phyloP scores from a whole-genome alignment of 1,140 invertebrate genomes.

The Leptinotarsa undecemlineata region DNA sequence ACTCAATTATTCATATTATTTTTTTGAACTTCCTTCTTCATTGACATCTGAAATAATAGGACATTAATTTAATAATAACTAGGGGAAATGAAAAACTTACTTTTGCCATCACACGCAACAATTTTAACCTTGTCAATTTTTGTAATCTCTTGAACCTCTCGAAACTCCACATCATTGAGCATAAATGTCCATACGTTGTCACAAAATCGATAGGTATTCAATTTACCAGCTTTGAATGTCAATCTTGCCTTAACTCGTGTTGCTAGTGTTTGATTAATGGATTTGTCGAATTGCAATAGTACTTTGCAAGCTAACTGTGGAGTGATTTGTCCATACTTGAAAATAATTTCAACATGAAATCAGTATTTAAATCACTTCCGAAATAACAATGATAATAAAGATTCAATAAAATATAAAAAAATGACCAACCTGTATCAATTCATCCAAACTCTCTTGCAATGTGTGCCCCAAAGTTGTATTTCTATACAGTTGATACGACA shows the following conservation, averaged over 20 bases:
- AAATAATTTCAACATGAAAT: slow-evolving; percentile 48
- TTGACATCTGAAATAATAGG: slow-evolving; percentile 33
- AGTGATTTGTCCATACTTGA: slow-evolving; percentile 94
- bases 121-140: slow-evolving; percentile 98
- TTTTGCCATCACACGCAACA: slow-evolving; percentile 99
- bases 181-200: slow-evolving; percentile 99
- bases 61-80: background rate
- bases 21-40: slow-evolving; percentile 39
- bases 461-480: slow-evolving; percentile 97
- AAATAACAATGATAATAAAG: background rate
- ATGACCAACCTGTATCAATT: slow-evolving; percentile 76
- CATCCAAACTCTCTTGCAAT: slow-evolving; percentile 93
- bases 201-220: slow-evolving; percentile 99
- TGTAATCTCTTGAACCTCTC: slow-evolving; percentile 92
- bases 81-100: slow-evolving; percentile 58
- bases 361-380: background rate
- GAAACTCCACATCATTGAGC: slow-evolving; percentile 96
- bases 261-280: slow-evolving; percentile 93
- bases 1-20: background rate
- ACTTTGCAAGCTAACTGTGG: slow-evolving; percentile 90
- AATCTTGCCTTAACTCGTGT: slow-evolving; percentile 89
- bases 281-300: slow-evolving; percentile 94
- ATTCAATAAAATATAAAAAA: background rate
- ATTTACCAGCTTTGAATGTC: slow-evolving; percentile 94
- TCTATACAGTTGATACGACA: slow-evolving; percentile 96